These are phyloP conservation scores for Adelognathus sp. DNA, from an alignment of 2,888 invertebrate genomes.

Conservation along the genomic window DNA sequence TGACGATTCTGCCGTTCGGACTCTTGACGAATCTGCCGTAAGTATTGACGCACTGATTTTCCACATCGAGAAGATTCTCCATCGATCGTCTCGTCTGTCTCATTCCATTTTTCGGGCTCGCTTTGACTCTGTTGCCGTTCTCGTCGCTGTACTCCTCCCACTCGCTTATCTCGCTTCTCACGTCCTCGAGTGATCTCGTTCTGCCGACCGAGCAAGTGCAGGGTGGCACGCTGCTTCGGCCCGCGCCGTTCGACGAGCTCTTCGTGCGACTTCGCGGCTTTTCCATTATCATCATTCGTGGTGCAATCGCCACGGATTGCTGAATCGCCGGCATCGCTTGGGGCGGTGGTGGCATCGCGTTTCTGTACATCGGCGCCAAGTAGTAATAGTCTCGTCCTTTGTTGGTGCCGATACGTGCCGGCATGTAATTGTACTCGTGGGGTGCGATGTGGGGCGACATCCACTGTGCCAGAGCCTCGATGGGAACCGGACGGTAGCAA, in stretches of 20 bases:
- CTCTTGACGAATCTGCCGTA: constrained; percentile 70
- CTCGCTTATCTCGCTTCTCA: constrained; percentile 85
- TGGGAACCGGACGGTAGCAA: constrained; percentile 82
- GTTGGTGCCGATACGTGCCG: constrained; percentile 79
- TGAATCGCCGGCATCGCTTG: constrained; percentile 62
- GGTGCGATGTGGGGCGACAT: constrained; percentile 82
- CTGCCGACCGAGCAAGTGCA: constrained; percentile 85
- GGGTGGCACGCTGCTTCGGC: constrained; percentile 74
- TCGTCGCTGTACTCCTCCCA: constrained; percentile 86
- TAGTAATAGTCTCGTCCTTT: constrained; percentile 85
- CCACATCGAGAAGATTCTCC: constrained; percentile 85
- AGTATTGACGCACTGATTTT: constrained; percentile 63
- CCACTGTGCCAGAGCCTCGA: constrained; percentile 82
- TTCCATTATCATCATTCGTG: constrained; percentile 77
- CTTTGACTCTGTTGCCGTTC: constrained; percentile 84
- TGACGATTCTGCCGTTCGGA: constrained; percentile 63
- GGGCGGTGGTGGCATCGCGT: constrained; percentile 85
- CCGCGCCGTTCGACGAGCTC: constrained; percentile 69
- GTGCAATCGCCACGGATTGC: constrained; percentile 69
- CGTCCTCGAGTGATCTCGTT: constrained; percentile 89
- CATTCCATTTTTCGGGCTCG: constrained; percentile 81
- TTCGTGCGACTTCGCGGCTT: constrained; percentile 71
- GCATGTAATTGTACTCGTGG: constrained; percentile 83
- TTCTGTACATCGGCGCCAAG: constrained; percentile 86
- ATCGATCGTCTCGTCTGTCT: constrained; percentile 86